Evolutionary conservation across 2,888 invertebrate genomes (phyloP).

Genomic region (Onthophagus sagittarius): DNA sequence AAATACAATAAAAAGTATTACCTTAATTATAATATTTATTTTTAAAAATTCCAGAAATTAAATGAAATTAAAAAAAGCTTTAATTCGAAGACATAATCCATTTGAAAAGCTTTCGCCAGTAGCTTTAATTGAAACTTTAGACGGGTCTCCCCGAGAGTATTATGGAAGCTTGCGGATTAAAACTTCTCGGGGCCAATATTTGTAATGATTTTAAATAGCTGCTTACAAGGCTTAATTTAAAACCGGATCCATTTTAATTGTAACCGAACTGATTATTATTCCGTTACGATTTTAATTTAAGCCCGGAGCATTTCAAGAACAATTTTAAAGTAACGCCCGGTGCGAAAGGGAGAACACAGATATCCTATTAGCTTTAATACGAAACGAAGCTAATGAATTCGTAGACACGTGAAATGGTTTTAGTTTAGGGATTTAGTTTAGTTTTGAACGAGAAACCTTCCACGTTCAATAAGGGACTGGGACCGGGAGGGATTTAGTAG

Average conservation of each 20-base stretch:
- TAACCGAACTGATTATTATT: not conserved
- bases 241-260: not conserved
- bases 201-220: not conserved
- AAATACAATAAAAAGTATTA: too few species aligned
- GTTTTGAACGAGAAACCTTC: not conserved
- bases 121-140: not conserved
- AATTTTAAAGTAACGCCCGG: not conserved
- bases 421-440: not conserved
- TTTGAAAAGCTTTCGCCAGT: too few species aligned
- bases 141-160: not conserved
- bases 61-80: too few species aligned
- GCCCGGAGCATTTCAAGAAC: not conserved
- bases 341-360: not conserved
- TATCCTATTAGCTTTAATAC: too few species aligned
- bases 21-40: too few species aligned
- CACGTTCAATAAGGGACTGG: not conserved
- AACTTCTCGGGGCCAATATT: not conserved
- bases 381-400: not conserved
- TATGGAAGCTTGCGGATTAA: not conserved
- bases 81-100: too few species aligned
- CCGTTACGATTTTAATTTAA: not conserved
- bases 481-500: not conserved
- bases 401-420: not conserved
- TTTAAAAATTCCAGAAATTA: too few species aligned
- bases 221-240: not conserved